These are phyloP conservation scores for Theonella swinhoei DNA, from an alignment of 37 sponge, comb jelly and placozoan genomes.

Conservation along the genomic window DNA sequence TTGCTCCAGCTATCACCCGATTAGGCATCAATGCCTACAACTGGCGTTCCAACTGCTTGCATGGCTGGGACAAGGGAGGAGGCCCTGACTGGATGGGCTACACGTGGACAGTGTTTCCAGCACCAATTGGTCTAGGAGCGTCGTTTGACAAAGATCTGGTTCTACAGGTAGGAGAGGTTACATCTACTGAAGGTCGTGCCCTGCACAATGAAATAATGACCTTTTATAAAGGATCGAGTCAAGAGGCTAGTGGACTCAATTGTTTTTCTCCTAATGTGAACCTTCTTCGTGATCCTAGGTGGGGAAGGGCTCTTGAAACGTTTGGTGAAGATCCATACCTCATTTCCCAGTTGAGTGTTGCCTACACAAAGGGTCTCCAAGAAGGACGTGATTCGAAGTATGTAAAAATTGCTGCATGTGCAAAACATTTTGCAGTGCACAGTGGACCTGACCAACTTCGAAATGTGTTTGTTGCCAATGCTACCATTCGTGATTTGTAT, in stretches of 20 bases:
- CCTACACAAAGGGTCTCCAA: slow-evolving; percentile 49
- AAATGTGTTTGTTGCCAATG: slow-evolving; percentile 21
- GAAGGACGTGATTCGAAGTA: slow-evolving; percentile 41
- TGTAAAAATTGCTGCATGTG: slow-evolving; percentile 52
- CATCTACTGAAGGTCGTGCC: slow-evolving; percentile 56
- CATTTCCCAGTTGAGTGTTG: slow-evolving; percentile 32
- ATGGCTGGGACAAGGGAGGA: slow-evolving; percentile 49
- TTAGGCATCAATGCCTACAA: slow-evolving; percentile 65
- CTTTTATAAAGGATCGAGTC: slow-evolving; percentile 34
- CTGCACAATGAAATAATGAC: slow-evolving; percentile 58
- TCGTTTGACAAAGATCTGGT: slow-evolving; percentile 46
- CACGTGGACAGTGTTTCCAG: slow-evolving; percentile 67
- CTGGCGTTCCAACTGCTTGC: slow-evolving; percentile 66
- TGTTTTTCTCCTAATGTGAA: slow-evolving; percentile 74
- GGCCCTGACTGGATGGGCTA: slow-evolving; percentile 36
- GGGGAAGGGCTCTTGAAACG: slow-evolving; percentile 48
- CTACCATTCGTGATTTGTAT: slow-evolving; percentile 49
- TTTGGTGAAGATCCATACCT: slow-evolving; percentile 56
- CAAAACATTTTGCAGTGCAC: slow-evolving; percentile 63
- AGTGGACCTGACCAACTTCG: slow-evolving; percentile 49
- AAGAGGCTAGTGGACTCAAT: slow-evolving; percentile 60
- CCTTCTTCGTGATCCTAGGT: slow-evolving; percentile 50
- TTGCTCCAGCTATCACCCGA: slow-evolving; percentile 57
- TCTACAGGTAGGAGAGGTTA: slow-evolving; percentile 19
- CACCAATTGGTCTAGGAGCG: slow-evolving; percentile 54